Base-by-base conservation (phyloP, 2,888 invertebrate genomes). In the Dinocampus coccinellae region DNA sequence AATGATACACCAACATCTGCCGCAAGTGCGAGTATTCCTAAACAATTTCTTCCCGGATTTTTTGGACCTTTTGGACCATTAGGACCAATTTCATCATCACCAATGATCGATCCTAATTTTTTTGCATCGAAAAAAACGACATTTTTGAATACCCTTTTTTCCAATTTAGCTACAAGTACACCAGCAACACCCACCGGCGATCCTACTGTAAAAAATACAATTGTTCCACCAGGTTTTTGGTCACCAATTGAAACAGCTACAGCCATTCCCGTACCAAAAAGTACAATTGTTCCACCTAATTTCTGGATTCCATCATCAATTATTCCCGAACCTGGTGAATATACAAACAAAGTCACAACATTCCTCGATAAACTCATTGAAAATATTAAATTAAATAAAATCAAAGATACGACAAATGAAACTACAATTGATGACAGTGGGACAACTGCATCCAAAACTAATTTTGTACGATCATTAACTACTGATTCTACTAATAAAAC, bases 221-320 rank as follows among this genome's bases (percentile, higher is more conserved):
- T 86, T 16, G 85, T 86, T 16, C 84, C 86, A 6, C 77, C 85
- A 0, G 76, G 76, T 55, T 87, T 84, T 39, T 87, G 86, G 87
- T 13, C 81, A 2, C 85, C 85, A 22, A 55, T 64, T 3, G 62
- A 67, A 29, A 13, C 24, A 6, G 39, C 67, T 1, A 81, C 81
- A 0, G 84, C 81, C 6, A 29, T 64, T 7, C 76, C 83, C 7
- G 65, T 76, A 22, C 77, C 83, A 1, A 85, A 84, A 68, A 82
- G 82, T 34, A 85, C 86, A 1, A 82, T 87, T 16, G 85, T 87
- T n/a, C 84, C 87, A 4, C 78, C 85, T 0, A 77, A 77, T 55
- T 87, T 84, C 47, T 87, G 86, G 87, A 7, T 81, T 1, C 86
- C 86, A 33, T 78, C 79, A 7, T 78, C 82, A 0, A 55, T 83